A percentile compares a stretch with the other conserved stretches of the same genome.
These are phyloP conservation scores for Morone saxatilis DNA, from an alignment of 2,113 vertebrate genomes.

Conservation along the genomic window DNA sequence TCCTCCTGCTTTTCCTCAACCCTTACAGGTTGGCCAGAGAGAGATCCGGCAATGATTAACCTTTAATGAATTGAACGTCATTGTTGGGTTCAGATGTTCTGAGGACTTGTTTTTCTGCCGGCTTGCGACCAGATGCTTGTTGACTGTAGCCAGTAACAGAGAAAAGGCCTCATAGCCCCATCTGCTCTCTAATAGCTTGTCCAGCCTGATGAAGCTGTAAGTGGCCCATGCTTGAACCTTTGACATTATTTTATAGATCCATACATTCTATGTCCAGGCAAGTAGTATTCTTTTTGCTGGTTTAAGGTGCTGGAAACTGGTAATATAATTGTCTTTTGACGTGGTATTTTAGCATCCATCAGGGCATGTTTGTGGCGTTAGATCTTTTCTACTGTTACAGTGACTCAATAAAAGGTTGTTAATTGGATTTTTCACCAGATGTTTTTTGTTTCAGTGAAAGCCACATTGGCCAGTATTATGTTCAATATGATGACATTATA, in stretches of 20 bases:
- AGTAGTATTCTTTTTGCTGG: constrained; percentile 16
- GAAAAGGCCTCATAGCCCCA: constrained; percentile 48
- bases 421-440: constrained; percentile 5
- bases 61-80: constrained; percentile 73
- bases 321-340: constrained; percentile 14
- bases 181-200: constrained; percentile 53
- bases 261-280: constrained; percentile 38
- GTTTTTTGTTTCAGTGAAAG: background rate
- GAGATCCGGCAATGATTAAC: constrained; percentile 71
- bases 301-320: background rate
- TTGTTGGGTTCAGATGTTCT: constrained; percentile 48
- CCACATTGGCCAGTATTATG: too few species aligned
- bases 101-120: constrained; percentile 60
- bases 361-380: background rate
- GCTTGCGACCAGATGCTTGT: constrained; percentile 73
- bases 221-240: constrained; percentile 64
- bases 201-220: constrained; percentile 58
- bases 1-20: constrained; percentile 36
- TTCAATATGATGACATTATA: too few species aligned
- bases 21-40: constrained; percentile 30
- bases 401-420: constrained; percentile 11
- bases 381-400: background rate
- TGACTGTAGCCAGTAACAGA: constrained; percentile 48
- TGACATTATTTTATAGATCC: constrained; percentile 65
- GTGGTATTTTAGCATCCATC: constrained; percentile 27